Evolutionary conservation across 2,888 invertebrate species (phyloP), one percentile per base, ranked within the genome.

Genomic region (Ectropis crepuscularia): DNA sequence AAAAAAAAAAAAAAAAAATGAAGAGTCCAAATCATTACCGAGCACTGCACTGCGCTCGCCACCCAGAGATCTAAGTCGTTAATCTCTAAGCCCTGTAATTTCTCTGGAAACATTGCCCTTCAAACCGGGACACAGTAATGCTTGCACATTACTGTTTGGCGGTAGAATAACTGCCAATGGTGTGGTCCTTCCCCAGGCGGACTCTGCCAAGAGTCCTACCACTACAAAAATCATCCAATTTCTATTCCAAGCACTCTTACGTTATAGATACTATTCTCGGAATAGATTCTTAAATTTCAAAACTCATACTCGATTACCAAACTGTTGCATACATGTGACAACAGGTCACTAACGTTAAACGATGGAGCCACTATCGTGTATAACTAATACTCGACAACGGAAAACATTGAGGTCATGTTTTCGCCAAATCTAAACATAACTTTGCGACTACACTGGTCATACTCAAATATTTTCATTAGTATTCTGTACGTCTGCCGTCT

Each of bases 401-500:
- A 12, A 39, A 12, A 9, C 8, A 5, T 6, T 41, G 6, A 41
- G 51, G 39, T 41, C 16, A 6, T 39, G 6, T 6, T 10, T 51
- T 41, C 4, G 9, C 16, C 16, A 41, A 39, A 10, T 51, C 38
- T 49, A 38, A 7, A 38, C 5, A 50, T 50, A 50, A 50, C 10
- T 50, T 28, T 10, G 8, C 38, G 9, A 5, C 9, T 53, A 43
- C 36, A 43, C 10, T 43, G 43, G 6, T 53, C 11, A n/a, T 49
- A 53, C 49, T 42, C 43, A 55, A 65, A 61, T 65, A 57, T 60
- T 53, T 50, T 60, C 41, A 64, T 66, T 69, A 60, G 57, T 69
- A 69, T 69, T 69, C 68, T 53, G 50, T 62, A 45, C 63, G 58
- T 12, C 37, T 37, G 49, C 16, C 43, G 63, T 60, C 57, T 65